Evolutionary conservation across 64 coral and sea anemone species (phyloP).

Genomic region (Cladopsammia gracilis): DNA sequence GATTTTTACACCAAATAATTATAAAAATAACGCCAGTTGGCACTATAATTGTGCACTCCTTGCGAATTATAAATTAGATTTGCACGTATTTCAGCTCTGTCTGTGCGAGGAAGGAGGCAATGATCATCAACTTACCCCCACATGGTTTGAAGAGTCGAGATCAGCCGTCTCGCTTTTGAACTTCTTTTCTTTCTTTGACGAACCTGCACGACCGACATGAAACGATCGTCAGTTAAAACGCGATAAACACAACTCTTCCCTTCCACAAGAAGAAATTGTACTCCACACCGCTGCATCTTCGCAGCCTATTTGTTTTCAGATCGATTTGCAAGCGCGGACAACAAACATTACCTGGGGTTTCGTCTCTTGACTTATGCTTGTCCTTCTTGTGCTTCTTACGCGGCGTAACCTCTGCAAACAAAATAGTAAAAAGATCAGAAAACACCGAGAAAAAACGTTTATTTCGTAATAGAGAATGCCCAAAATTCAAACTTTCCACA

Average conservation of each 20-base stretch:
- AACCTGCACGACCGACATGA: slow-evolving; percentile 75
- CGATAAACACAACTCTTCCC: background rate
- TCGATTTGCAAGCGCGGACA: background rate
- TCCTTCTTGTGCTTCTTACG: slow-evolving; percentile 90
- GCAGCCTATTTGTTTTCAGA: slow-evolving; percentile 3
- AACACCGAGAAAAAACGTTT: background rate
- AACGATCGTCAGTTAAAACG: slow-evolving; percentile 64
- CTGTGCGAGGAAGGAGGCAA: slow-evolving; percentile 41
- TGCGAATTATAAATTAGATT: background rate
- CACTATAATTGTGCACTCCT: background rate
- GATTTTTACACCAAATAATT: no score
- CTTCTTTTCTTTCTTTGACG: slow-evolving; percentile 91
- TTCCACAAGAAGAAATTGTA: background rate
- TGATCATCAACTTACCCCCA: slow-evolving; percentile 56
- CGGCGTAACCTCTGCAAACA: slow-evolving; percentile 34
- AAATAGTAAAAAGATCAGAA: slow-evolving; percentile 1
- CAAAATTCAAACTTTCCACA: background rate
- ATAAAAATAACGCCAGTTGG: background rate
- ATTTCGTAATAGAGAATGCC: background rate
- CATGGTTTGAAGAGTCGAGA: slow-evolving; percentile 42
- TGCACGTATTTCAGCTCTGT: background rate
- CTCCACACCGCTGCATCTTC: background rate
- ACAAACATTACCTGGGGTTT: slow-evolving; percentile 57
- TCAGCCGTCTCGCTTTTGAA: slow-evolving; percentile 61
- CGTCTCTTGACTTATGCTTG: slow-evolving; percentile 58